Conservation (phyloP, 2,888 invertebrate species). For the Anthophora plumipes region DNA sequence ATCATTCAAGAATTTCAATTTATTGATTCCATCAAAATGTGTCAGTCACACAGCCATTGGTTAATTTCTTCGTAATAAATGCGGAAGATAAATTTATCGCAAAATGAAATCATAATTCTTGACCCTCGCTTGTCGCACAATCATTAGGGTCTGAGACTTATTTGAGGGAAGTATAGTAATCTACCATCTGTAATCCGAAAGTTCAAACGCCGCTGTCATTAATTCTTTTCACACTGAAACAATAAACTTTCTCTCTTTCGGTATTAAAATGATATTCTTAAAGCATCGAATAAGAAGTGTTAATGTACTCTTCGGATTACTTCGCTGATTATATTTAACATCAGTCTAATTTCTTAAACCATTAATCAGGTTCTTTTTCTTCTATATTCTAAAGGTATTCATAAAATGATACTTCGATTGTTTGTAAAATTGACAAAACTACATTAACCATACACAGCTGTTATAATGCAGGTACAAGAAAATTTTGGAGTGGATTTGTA, state of each 20-base stretch:
- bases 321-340: not conserved
- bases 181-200: conserved; percentile 6
- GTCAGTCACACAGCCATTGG: too few species aligned
- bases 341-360: not conserved
- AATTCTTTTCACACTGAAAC: not conserved
- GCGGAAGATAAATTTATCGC: not conserved
- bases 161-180: not conserved
- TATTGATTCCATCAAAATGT: too few species aligned
- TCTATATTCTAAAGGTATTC: not conserved
- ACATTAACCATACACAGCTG: too few species aligned
- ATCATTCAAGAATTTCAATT: not conserved
- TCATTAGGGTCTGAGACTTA: not conserved
- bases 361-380: not conserved
- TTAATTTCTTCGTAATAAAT: not conserved
- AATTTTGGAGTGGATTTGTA: too few species aligned
- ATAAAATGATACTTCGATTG: not conserved
- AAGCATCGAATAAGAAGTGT: not conserved
- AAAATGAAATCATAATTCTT: not conserved
- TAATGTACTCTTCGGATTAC: not conserved
- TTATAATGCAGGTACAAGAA: too few species aligned
- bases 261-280: not conserved
- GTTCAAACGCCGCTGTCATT: not conserved
- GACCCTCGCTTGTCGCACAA: not conserved
- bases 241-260: not conserved
- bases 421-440: not conserved